Base-by-base conservation (phyloP, 2,888 invertebrate genomes). In the Chaitophorus viminalis region DNA sequence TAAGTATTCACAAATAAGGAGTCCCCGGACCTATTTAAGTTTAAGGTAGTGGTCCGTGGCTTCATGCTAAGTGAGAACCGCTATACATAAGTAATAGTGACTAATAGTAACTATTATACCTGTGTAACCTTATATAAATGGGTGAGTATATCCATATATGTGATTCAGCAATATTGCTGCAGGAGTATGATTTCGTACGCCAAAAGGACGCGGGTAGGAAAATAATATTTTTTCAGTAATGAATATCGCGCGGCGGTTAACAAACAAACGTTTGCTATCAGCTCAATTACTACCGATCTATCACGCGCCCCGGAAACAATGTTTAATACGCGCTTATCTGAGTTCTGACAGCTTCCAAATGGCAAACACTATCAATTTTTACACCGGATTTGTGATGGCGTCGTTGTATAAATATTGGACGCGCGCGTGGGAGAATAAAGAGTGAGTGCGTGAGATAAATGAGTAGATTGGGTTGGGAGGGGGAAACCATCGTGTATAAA, bases 321-420 rank as follows among this genome's bases (percentile, higher is more conserved):
- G 87, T 87, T 87, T 52, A 74, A 74, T 81, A 74, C 87, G 36
- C 65, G 74, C 87, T 87, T 87, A 87, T 87, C 87, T 87, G 72
- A 65, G 81, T 81, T 60, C 46, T 65, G 65, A 81, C 87, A 81
- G 87, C 87, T 78, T 39, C 86, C 78, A 75, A 78, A 78, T 33
- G 81, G 79, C 81, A 87, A 87, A 87, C 87, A 87, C 33, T 87
- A 81, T 87, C 87, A 87, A 87, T 87, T 87, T 87, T 87, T 87
- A 74, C 81, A 87, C 81, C 81, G 65, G 86, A 78, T 79, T 86
- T 79, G 72, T 39, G 75, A 84, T 76, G 70, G 60, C 81, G 81
- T 74, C 74, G 60, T 74, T 81, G 87, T 81, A 36, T n/a, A 87
- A 87, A 81, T 81, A 87, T 74, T n/a, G 70, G 70, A 74, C 29